Evolutionary conservation across 2,888 invertebrate genomes (phyloP), one percentile per base, ranked within the genome.

Genomic region (Sarcophaga caerulescens): DNA sequence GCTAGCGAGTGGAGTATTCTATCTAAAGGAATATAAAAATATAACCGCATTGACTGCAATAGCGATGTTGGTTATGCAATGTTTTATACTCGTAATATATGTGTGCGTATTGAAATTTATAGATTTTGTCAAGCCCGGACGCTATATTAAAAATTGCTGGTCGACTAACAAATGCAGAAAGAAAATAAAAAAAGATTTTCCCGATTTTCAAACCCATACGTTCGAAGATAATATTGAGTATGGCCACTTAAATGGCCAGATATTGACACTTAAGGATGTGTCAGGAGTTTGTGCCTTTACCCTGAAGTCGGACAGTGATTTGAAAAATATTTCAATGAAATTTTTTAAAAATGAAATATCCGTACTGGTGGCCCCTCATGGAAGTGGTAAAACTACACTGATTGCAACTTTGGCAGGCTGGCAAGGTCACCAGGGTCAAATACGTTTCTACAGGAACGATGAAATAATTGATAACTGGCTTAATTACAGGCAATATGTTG

Each of bases 311-410:
- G 62, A 35, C 1, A 2, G 35, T 52, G 81, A 89, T 5, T 59
- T 92, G 5, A 91, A 89, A 83, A 90, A 90, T 62, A 57, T 92
- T 4, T 89, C 91, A 0, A 60, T 91, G 85, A 89, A 89, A n/a
- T 63, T 90, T 12, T 92, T 89, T 75, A 88, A 84, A 47, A 90
- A 91, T n/a, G 91, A 92, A 85, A 88, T 92, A 4, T 89, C 88
- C 1, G 97, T 97, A 6, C 90, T 97, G 21, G 93, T 97, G 35
- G 97, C 96, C 0, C 96, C 96, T 74, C 89, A 90, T 81, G 98
- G 98, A 2, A 97, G 98, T 69, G 98, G 98, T 5, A 98, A 98
- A 94, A 97, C 97, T 2, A 98, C 98, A 0, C 96, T 98, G 8
- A 96, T 98, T 94, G 96, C 97, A 0, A 96, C 98, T 95, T 93